These are phyloP conservation scores for Drosophila erecta DNA, from an alignment of 1,140 invertebrate species.

Conservation along the genomic window DNA sequence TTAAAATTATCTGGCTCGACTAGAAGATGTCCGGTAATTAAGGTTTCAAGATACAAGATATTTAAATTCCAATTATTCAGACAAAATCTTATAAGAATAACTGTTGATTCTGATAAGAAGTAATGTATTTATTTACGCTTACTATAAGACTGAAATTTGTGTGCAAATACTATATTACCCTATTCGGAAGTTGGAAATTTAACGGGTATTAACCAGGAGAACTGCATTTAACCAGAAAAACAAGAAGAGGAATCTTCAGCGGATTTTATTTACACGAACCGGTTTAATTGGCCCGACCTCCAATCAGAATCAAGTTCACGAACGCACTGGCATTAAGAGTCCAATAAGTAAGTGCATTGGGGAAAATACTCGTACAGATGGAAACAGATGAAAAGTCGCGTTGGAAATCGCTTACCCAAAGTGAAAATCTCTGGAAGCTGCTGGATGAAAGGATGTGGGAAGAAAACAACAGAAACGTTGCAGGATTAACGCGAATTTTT, in stretches of 20 bases:
- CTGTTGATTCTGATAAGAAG: background rate
- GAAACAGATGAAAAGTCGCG: slow-evolving; percentile 3
- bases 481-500: slow-evolving; percentile 34
- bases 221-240: slow-evolving; percentile 20
- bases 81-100: background rate
- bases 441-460: slow-evolving; percentile 21
- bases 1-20: background rate
- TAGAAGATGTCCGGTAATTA: background rate
- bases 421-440: slow-evolving; percentile 23
- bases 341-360: slow-evolving; percentile 27
- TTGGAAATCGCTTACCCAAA: slow-evolving; percentile 28
- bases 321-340: slow-evolving; percentile 28
- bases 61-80: background rate
- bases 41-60: background rate
- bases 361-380: background rate
- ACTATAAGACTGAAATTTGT: background rate
- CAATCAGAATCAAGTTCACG: slow-evolving; percentile 79
- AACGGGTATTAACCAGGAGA: background rate
- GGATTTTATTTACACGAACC: slow-evolving; percentile 51
- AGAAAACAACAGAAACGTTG: slow-evolving; percentile 45
- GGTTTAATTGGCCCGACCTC: slow-evolving; percentile 76
- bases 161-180: background rate
- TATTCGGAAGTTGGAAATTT: background rate
- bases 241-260: slow-evolving; percentile 22
- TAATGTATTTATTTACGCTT: background rate